Base-by-base conservation (phyloP, 2,888 invertebrate genomes). In the Eilema depressum region DNA sequence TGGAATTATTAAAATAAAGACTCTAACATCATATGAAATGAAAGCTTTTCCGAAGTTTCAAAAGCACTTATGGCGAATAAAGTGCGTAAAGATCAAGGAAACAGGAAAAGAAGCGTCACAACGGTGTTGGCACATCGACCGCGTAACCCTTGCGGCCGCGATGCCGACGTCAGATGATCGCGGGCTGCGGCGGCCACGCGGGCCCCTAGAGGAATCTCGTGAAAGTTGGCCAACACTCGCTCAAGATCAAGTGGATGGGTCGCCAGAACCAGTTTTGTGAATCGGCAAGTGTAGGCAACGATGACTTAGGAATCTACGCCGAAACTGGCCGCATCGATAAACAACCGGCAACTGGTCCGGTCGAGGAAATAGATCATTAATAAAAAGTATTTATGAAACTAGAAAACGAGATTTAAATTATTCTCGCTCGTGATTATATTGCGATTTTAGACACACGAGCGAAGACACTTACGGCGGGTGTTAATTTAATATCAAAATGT, bases 211-310 rank as follows among this genome's bases (percentile, higher is more conserved):
- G 94, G 95, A 94, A 95, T 95, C 94, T 93, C 89, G 94, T 89
- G 95, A 95, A 95, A 95, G 95, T 95, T 93, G 93, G 92, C 92
- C 92, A 91, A 86, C 89, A 87, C 87, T 83, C 86, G 86, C 83
- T 83, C 88, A 89, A 91, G 89, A 91, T 89, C 90, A 92, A 92
- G 93, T 92, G 92, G 92, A 91, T 89, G 89, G 89, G 85, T 85
- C 90, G 87, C 77, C 83, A 85, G 86, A 91, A 92, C 91, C 89
- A 85, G 91, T 91, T 92, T 91, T 79, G 84, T 89, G 89, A 92
- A 92, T 93, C 92, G 92, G 93, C 93, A 92, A 93, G 91, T 90
- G 89, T 89, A 83, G 83, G 82, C 78, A 81, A 79, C 77, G 81
- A 84, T 84, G 83, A 83, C 82, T 79, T 83, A 83, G 76, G 85